Conservation (phyloP, 2,888 invertebrate species). For the Rhingia rostrata region DNA sequence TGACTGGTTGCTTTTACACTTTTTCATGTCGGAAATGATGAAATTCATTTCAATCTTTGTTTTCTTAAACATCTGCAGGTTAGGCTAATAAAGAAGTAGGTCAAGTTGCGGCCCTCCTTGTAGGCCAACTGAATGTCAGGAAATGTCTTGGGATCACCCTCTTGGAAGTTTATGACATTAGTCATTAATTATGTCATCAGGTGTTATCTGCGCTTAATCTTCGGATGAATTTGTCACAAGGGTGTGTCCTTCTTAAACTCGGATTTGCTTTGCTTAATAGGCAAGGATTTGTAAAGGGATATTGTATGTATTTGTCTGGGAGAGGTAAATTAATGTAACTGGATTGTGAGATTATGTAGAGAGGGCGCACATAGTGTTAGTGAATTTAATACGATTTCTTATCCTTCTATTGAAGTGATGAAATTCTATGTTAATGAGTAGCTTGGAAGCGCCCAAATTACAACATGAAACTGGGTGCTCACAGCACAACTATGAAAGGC, state of each 20-base stretch:
- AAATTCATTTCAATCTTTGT: neutral
- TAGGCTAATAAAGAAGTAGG: too few species aligned
- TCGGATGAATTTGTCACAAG: neutral
- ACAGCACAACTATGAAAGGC: too few species aligned
- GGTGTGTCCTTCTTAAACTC: neutral
- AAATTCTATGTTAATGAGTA: too few species aligned
- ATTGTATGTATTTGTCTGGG: neutral
- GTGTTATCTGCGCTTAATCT: neutral
- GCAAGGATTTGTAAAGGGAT: neutral
- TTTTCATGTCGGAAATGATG: neutral
- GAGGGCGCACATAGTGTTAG: too few species aligned
- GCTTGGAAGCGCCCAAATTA: too few species aligned
- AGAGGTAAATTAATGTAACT: neutral
- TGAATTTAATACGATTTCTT: too few species aligned
- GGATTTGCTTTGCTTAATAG: neutral
- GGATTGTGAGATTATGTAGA: too few species aligned
- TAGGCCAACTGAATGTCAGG: neutral
- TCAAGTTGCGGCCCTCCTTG: too few species aligned
- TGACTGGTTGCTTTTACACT: too few species aligned
- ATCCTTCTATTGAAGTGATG: too few species aligned
- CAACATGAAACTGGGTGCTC: too few species aligned
- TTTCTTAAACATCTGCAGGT: too few species aligned
- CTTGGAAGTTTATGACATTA: neutral
- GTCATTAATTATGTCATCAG: neutral
- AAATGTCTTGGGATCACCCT: neutral